phyloP scores from a whole-genome alignment of 2,113 vertebrate genomes.

The Mormyrus iriodes region DNA sequence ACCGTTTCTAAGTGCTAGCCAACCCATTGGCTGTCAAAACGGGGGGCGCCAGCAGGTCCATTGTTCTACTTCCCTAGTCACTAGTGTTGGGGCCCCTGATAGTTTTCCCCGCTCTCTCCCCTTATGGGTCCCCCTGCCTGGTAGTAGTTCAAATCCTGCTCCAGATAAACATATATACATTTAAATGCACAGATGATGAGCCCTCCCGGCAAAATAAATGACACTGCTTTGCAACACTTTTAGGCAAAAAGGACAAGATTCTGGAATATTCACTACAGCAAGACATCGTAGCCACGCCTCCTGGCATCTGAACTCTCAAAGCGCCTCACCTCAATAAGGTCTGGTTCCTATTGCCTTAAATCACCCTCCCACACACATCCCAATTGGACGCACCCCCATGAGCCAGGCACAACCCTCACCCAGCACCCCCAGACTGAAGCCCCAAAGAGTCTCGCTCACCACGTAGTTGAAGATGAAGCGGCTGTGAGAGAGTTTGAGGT shows the following conservation, averaged over 20 bases:
- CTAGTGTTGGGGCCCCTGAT: background rate
- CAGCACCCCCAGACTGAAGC: background rate
- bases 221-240: background rate
- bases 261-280: background rate
- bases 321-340: background rate
- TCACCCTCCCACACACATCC: background rate
- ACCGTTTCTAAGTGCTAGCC: background rate
- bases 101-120: background rate
- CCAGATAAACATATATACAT: background rate
- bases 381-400: background rate
- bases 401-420: background rate
- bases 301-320: background rate
- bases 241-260: background rate
- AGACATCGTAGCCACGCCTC: background rate
- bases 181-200: background rate
- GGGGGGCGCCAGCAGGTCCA: background rate
- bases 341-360: background rate
- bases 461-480: constrained; percentile 98
- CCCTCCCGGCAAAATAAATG: background rate
- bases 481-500: constrained; percentile 96
- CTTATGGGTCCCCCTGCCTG: background rate
- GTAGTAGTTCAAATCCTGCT: background rate
- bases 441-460: constrained; percentile 60
- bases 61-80: background rate
- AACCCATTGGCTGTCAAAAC: background rate